Conservation (phyloP, 2,113 vertebrate species). For the Sula dactylatra region DNA sequence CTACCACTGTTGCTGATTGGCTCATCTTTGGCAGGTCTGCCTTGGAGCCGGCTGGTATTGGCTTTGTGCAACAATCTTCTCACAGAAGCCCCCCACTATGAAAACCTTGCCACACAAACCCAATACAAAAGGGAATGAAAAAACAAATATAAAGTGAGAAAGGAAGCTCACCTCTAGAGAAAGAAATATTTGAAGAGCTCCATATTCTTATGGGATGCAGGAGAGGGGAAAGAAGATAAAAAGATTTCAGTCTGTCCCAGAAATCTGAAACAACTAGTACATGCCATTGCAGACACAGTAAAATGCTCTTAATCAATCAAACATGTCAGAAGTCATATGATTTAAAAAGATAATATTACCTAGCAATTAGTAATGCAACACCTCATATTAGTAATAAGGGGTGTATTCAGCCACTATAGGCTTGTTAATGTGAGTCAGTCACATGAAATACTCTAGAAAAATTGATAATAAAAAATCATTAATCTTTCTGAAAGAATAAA, state of each 20-base stretch:
- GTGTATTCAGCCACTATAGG: background rate
- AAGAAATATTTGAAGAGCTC: background rate
- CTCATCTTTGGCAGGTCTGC: background rate
- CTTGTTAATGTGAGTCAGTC: background rate
- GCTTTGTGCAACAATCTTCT: too few species aligned
- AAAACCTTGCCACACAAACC: background rate
- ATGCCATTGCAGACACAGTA: background rate
- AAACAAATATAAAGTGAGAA: background rate
- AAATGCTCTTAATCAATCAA: background rate
- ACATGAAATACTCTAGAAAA: background rate
- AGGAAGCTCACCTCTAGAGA: background rate
- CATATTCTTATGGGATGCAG: background rate
- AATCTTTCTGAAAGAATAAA: background rate
- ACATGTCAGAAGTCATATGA: background rate
- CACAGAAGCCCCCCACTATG: background rate
- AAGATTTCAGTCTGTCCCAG: background rate
- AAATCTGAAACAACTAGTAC: background rate
- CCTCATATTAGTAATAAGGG: background rate
- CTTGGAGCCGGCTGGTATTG: too few species aligned
- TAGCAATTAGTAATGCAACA: background rate
- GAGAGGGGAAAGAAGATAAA: background rate
- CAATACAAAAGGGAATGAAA: background rate
- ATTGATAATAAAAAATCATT: background rate
- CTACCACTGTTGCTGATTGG: background rate
- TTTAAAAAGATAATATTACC: background rate